Evolutionary conservation across 2,888 invertebrate species (phyloP), one percentile per base, ranked within the genome.

Genomic region (Perizoma affinitatum): DNA sequence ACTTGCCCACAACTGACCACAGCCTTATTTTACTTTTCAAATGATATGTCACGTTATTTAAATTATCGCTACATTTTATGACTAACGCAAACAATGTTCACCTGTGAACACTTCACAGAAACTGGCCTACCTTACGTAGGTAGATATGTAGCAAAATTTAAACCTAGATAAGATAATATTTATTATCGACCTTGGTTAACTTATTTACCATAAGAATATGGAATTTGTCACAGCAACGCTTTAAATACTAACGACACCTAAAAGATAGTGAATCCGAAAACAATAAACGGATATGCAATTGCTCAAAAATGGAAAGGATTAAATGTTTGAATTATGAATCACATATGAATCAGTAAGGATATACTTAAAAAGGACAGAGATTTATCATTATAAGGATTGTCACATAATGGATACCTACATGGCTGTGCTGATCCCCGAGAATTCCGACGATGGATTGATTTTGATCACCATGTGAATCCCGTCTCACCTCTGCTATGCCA

Each of bases 381-480:
- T 64, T 57, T 57, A n/a, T 46, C 22, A 56, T 56, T 36, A 42
- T 40, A 50, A 33, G 11, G 10, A 55, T 38, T 7, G 44, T 11
- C 34, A 57, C 40, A 34, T 51, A 54, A 48, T 50, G 53, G 34
- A 48, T 22, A 90, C 93, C 65, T 92, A 93, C 93, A 83, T 93
- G 87, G 73, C 86, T 88, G 56, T 92, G 92, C 72, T 92, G 93
- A 67, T 88, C 92, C 59, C 93, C 93, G 42, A 93, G 84, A 72
- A 93, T 93, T 58, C 92, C 93, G 52, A 93, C 90, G 67, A 93
- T 93, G 54, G 90, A 92, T 51, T 89, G 86, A 69, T 85, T 90
- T 65, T 88, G 88, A 43, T 88, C 88, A 46, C 86, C 82, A 61
- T 88, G 86, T n/a, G 88, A 86, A 69, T 88, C 88, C 61, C 86